Evolutionary conservation across 2,797 vertebrate species (phyloP).

Genomic region (Aulostomus chinensis): DNA sequence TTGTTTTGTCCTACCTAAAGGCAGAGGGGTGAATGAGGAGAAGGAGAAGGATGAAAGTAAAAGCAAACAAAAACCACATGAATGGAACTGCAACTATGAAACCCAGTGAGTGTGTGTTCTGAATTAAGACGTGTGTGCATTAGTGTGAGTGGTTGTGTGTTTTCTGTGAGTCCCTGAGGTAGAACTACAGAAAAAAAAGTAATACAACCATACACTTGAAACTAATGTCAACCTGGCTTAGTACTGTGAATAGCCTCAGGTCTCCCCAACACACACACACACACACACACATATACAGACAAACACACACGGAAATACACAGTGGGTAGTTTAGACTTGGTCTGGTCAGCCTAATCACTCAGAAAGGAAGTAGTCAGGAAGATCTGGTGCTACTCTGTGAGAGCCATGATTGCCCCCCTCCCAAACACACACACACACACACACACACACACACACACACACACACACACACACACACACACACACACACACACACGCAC

Average conservation of each 20-base stretch:
- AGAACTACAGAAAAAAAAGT: too few species aligned
- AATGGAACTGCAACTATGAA: too few species aligned
- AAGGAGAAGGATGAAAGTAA: too few species aligned
- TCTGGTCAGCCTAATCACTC: slow-evolving; percentile 50
- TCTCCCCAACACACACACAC: slow-evolving; percentile 7
- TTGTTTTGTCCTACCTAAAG: too few species aligned
- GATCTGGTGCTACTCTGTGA: slow-evolving; percentile 39
- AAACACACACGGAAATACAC: slow-evolving; percentile 10
- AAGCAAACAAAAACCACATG: too few species aligned
- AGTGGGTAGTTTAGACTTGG: slow-evolving; percentile 23
- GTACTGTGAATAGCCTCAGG: slow-evolving; percentile 43
- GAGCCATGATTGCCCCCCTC: slow-evolving; percentile 30
- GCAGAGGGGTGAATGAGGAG: too few species aligned
- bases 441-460: slow-evolving; percentile 17
- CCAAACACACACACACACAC: slow-evolving; percentile 16
- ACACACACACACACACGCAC: slow-evolving; percentile 16
- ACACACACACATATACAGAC: slow-evolving; percentile 15
- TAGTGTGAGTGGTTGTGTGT: too few species aligned
- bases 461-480: slow-evolving; percentile 10
- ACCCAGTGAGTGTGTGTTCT: too few species aligned
- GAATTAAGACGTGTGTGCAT: too few species aligned
- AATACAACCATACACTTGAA: slow-evolving; percentile 32
- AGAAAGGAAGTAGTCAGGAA: slow-evolving; percentile 50
- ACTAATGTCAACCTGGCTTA: slow-evolving; percentile 41
- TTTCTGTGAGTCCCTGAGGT: too few species aligned